Evolutionary conservation across 2,888 invertebrate genomes (phyloP), one percentile per base, ranked within the genome.

Genomic region (Hermaeophaga mercurialis): DNA sequence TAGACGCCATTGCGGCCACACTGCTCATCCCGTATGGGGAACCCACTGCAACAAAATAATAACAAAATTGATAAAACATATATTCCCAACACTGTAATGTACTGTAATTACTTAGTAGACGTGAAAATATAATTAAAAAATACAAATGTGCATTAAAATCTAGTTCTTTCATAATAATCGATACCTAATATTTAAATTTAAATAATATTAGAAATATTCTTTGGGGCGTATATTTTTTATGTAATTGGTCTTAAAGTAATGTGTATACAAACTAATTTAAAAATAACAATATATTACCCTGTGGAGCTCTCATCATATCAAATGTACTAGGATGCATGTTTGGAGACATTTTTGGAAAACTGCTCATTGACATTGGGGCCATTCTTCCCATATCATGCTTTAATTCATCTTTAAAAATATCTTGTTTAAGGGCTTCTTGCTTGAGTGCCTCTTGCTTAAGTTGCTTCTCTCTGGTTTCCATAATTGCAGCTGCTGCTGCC

Each of bases 401-500:
- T 12, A 68, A 43, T 57, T 70, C 67, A 46, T 61, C 58, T 57
- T 50, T 50, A 1, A 50, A 39, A 41, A 15, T 15, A 14, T 47
- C 47, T 24, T 36, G 36, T 12, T 38, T 38, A 2, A 39, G 1
- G n/a, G 43, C 26, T 15, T 82, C 81, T 61, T 80, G 78, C 64
- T 86, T 85, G 47, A 72, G 26, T 63, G 60, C 61, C 54, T 82
- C 81, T 61, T 80, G 78, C 65, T 86, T 85, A 47, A 72, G 34
- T 65, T 76, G 73, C 19, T 66, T 65, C 17, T 72, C 72, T 31
- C 71, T 62, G 5, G 69, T 65, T 41, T 74, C 74, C 19, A 80
- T 83, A 70, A 88, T 80, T 12, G 83, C 84, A 1, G 88, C 88
- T 0, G 90, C 89, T n/a, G 92, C 88, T 3, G 90, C 90, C 72